Evolutionary conservation across 1,140 invertebrate genomes (phyloP), one percentile per base, ranked within the genome.

Genomic region (Sesamia nonagrioides): DNA sequence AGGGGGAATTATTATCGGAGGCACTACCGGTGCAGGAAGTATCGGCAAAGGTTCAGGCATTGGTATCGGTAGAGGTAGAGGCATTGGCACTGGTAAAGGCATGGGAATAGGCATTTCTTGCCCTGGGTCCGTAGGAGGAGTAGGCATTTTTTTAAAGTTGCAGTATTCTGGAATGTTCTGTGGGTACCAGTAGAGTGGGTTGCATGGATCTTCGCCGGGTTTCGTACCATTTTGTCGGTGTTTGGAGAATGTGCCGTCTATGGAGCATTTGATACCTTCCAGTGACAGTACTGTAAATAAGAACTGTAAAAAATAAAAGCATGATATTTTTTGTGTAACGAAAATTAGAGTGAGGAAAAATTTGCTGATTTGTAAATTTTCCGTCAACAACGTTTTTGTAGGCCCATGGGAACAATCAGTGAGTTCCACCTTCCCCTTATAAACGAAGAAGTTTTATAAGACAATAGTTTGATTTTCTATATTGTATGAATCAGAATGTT

Each of bases 171-270:
- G 91, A 63, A 93, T 86, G 13, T 79, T 18, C 63, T 68, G 86
- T 1, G 92, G 92, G 80, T 91, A 93, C 92, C 92, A 93, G 45
- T 91, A 94, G 0, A 91, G 75, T 0, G 88, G 87, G 27, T 93
- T 91, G 69, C 92, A 93, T 5, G 89, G 87, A 69, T 93, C 80
- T 33, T 85, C 84, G 11, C 72, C 60, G 15, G 54, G 48, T 33
- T 76, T 48, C 56, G 18, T 77, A 27, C 2, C 61, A 48, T 76
- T 77, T 61, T 7, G 5, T 86, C 78, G 33, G 42, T 88, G 89
- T 77, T 88, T 84, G 69, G 88, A 91, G 13, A 58, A 86, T 33
- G 88, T 17, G 0, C 92, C 91, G 33, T 60, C 80, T 60, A 92
- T 89, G 17, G 86, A 84, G 71, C 88, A 79, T 54, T 66, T 35